phyloP scores from a whole-genome alignment of 1,140 invertebrate species.

The Drosophila persimilis region DNA sequence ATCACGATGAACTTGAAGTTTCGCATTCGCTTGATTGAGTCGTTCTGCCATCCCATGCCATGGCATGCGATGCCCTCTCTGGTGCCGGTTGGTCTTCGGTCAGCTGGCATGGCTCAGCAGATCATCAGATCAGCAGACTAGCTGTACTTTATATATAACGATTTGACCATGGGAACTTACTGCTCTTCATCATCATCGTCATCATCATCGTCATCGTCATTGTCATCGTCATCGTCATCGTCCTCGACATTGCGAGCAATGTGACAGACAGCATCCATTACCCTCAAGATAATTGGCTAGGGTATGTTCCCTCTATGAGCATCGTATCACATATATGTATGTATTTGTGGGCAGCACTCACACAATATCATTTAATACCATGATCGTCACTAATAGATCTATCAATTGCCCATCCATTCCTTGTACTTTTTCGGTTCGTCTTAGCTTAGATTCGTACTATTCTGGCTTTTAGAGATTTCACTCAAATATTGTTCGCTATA shows the following conservation, averaged over 20 bases:
- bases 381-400: too few relatives aligned
- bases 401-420: too few relatives aligned
- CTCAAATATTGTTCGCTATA: too few relatives aligned
- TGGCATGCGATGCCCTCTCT: slow-evolving; percentile 12
- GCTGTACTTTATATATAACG: slow-evolving; percentile 72
- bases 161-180: slow-evolving; percentile 53
- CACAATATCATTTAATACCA: too few relatives aligned
- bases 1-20: slow-evolving; percentile 37
- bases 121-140: slow-evolving; percentile 44
- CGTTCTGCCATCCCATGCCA: slow-evolving; percentile 57
- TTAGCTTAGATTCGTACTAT: too few relatives aligned
- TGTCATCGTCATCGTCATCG: slow-evolving; percentile 38
- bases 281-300: slow-evolving; percentile 44
- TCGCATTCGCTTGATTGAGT: slow-evolving; percentile 72
- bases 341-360: too few relatives aligned
- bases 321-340: slow-evolving; percentile 1
- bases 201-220: slow-evolving; percentile 7
- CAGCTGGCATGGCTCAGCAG: slow-evolving; percentile 58
- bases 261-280: slow-evolving; percentile 51
- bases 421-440: too few relatives aligned
- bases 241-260: slow-evolving; percentile 25
- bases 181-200: slow-evolving; percentile 10
- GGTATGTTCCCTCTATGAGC: slow-evolving; percentile 1
- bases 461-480: too few relatives aligned
- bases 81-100: slow-evolving; percentile 1